Percentiles rank a stretch among this genome's conserved stretches.
Evolutionary conservation across 2,888 invertebrate genomes (phyloP).

Genomic region (Mesoligia furuncula): DNA sequence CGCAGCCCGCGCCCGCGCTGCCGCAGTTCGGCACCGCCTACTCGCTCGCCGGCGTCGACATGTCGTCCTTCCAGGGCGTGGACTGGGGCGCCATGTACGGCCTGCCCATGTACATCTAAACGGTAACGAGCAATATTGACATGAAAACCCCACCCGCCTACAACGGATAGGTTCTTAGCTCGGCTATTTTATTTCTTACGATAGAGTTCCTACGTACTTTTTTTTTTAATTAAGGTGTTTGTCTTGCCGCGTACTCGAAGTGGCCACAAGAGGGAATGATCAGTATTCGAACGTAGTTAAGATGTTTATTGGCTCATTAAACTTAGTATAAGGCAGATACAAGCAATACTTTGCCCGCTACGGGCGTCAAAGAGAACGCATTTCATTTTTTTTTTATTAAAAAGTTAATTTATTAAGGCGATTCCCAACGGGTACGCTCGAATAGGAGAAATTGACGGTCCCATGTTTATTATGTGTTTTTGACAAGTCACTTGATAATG

Average conservation of each 20-base stretch:
- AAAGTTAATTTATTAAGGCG: conserved; percentile 69
- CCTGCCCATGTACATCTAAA: conserved; percentile 97
- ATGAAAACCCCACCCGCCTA: conserved; percentile 73
- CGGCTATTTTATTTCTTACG: conserved; percentile 69
- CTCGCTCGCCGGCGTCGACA: conserved; percentile 96
- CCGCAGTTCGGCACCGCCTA: conserved; percentile 93
- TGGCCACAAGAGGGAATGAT: conserved; percentile 72
- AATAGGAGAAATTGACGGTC: conserved; percentile 53
- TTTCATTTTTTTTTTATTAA: conserved; percentile 79
- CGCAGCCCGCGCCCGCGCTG: conserved; percentile 91
- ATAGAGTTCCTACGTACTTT: conserved; percentile 80
- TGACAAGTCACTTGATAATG: conserved; percentile 34
- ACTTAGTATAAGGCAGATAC: conserved; percentile 77
- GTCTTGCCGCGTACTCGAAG: conserved; percentile 79
- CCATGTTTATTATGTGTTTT: conserved; percentile 52
- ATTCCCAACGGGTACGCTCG: conserved; percentile 59
- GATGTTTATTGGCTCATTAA: conserved; percentile 76
- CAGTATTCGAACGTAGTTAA: conserved; percentile 79
- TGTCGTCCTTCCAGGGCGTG: conserved; percentile 97
- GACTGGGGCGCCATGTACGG: conserved; percentile 98
- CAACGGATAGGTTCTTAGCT: conserved; percentile 73
- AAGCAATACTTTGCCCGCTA: conserved; percentile 78
- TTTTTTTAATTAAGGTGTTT: conserved; percentile 70
- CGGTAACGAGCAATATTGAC: conserved; percentile 53
- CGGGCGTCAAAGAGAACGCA: conserved; percentile 87